Evolutionary conservation across 2,797 vertebrate species (phyloP).

Genomic region (Pagetopsis macropterus): DNA sequence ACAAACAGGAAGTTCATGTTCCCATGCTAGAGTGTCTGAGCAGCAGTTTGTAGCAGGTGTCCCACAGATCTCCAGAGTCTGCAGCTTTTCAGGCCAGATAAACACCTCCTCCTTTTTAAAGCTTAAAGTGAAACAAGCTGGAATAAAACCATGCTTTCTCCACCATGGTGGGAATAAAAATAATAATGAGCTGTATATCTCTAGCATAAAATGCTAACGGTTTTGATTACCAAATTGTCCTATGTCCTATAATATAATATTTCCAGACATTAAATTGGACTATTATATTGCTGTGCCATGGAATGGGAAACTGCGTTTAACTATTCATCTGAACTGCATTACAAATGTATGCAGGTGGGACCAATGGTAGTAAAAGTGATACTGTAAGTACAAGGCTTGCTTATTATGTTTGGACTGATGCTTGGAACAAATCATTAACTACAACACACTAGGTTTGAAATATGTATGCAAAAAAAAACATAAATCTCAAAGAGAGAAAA

Average conservation of each 20-base stretch:
- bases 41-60: constrained; percentile 19
- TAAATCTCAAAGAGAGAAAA: no score
- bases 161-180: background rate
- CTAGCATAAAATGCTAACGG: no score
- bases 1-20: constrained; percentile 6
- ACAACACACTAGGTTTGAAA: background rate
- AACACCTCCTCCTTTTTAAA: background rate
- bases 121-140: background rate
- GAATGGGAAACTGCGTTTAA: background rate
- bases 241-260: no score
- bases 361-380: background rate
- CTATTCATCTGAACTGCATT: background rate
- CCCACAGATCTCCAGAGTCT: background rate
- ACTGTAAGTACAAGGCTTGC: background rate
- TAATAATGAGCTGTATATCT: background rate
- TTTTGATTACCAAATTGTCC: no score
- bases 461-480: no score
- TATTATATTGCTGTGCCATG: background rate
- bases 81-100: constrained; percentile 25
- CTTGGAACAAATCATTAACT: background rate
- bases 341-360: background rate
- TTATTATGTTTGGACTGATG: background rate
- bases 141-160: background rate
- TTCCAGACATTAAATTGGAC: background rate
- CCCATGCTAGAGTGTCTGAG: background rate